phyloP scores from a whole-genome alignment of 2,113 vertebrate genomes.

The Odocoileus virginianus region DNA sequence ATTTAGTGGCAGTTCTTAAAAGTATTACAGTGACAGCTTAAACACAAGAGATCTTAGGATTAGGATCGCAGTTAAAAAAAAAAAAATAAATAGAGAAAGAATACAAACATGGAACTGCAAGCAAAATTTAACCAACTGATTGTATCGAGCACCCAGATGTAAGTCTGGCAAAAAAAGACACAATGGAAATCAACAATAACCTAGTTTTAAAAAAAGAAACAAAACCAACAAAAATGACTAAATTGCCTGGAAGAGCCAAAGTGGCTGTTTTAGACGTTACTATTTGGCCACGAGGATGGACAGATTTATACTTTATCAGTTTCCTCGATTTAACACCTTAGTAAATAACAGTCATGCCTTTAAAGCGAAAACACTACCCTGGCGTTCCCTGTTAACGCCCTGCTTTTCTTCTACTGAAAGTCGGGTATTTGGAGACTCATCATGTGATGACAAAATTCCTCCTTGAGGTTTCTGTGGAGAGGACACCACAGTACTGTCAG shows the following conservation, averaged over 20 bases:
- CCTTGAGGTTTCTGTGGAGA: constrained; percentile 28
- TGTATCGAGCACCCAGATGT: constrained; percentile 75
- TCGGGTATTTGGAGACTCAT: background rate
- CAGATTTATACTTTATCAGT: constrained; percentile 1
- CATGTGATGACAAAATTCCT: background rate
- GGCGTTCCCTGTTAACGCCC: background rate
- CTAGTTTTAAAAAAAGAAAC: constrained; percentile 1
- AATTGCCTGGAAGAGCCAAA: constrained; percentile 65
- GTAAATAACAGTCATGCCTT: constrained; percentile 61
- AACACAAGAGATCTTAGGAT: constrained; percentile 72
- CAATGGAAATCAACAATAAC: background rate
- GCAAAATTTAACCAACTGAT: constrained; percentile 72
- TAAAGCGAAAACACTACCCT: background rate
- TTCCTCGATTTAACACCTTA: constrained; percentile 55
- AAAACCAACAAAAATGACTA: constrained; percentile 39
- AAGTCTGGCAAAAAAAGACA: constrained; percentile 71
- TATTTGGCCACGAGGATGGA: constrained; percentile 39
- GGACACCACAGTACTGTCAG: constrained; percentile 27
- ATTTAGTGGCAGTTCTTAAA: constrained; percentile 75
- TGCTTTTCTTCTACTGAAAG: constrained; percentile 13
- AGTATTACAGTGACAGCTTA: constrained; percentile 70
- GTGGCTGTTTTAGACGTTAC: constrained; percentile 27
- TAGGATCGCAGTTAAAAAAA: constrained; percentile 59
- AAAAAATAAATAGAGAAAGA: constrained; percentile 52
- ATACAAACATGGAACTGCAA: constrained; percentile 58